phyloP scores from a whole-genome alignment of 2,797 vertebrate genomes.

The Pangasius djambal region DNA sequence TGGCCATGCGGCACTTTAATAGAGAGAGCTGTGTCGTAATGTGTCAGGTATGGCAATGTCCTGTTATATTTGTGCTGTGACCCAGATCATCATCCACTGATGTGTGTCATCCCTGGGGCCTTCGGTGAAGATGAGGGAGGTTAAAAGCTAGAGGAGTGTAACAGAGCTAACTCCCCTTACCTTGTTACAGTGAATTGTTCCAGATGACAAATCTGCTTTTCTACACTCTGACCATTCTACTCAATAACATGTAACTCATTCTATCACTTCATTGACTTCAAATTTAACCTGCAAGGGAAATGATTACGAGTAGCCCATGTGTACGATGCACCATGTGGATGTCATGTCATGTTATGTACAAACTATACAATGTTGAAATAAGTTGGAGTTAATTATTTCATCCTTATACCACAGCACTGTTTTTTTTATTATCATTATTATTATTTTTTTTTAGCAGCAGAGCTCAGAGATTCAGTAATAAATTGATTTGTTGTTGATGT shows the following conservation, averaged over 20 bases:
- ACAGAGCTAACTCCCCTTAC: not conserved
- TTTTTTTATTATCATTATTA: not conserved
- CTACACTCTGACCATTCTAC: not conserved
- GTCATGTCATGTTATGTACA: not conserved
- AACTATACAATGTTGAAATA: not conserved
- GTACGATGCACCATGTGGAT: not conserved
- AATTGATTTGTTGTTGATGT: too few relatives aligned
- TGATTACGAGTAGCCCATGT: not conserved
- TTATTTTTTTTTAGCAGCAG: not conserved
- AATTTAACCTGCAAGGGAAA: not conserved
- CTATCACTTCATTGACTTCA: not conserved
- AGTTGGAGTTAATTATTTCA: not conserved
- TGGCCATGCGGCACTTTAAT: not conserved
- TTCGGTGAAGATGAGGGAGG: not conserved
- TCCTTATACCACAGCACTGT: not conserved
- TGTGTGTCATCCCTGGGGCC: conserved; percentile 6
- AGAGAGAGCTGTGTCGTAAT: conserved; percentile 13
- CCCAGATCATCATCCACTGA: conserved; percentile 10
- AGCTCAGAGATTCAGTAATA: not conserved
- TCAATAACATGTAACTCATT: not conserved
- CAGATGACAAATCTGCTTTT: not conserved
- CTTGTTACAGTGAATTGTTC: conserved; percentile 3
- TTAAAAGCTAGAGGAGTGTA: not conserved
- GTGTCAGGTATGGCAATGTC: conserved; percentile 22
- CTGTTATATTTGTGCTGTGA: conserved; percentile 30